Evolutionary conservation across 2,113 vertebrate species (phyloP).

Genomic region (Circaetus cinerascens): DNA sequence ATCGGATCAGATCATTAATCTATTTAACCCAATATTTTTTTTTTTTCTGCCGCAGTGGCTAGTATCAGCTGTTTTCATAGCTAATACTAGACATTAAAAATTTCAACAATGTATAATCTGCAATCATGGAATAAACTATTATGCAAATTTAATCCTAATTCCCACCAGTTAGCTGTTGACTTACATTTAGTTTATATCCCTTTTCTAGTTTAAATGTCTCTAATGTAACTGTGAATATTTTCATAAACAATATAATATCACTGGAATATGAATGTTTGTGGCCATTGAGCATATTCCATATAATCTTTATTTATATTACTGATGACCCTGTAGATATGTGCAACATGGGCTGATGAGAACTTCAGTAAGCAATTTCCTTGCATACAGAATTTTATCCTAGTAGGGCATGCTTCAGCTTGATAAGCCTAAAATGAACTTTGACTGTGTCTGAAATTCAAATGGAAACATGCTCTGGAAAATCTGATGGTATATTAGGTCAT

Average conservation of each 20-base stretch:
- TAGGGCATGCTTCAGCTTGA: neutral
- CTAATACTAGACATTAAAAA: neutral
- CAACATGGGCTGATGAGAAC: neutral
- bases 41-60: neutral
- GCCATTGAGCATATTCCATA: neutral
- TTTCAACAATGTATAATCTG: neutral
- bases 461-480: neutral
- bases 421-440: constrained; percentile 9
- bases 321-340: neutral
- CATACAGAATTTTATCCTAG: neutral
- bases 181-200: neutral
- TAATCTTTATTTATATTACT: neutral
- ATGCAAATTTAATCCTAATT: neutral
- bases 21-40: neutral
- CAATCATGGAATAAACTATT: neutral
- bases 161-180: neutral
- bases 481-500: neutral
- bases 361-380: neutral
- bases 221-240: neutral
- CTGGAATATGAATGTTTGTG: neutral
- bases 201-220: neutral
- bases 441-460: neutral
- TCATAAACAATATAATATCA: neutral
- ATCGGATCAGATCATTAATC: neutral
- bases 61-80: neutral